phyloP scores from a whole-genome alignment of 2,888 invertebrate species.

The Cataglyphis albicans region DNA sequence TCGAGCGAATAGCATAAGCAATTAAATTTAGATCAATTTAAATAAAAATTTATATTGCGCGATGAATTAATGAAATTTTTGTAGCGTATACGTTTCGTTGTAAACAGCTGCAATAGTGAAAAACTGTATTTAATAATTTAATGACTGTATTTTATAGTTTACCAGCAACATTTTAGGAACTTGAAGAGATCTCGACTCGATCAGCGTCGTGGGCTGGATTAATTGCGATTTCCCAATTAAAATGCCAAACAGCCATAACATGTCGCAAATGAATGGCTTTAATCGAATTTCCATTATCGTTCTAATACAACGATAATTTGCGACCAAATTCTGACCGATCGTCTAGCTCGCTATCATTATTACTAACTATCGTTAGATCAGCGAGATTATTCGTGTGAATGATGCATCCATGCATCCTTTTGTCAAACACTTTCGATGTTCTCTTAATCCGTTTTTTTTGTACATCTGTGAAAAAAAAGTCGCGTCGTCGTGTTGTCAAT shows the following conservation, averaged over 20 bases:
- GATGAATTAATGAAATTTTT: neutral
- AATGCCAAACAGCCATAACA: constrained; percentile 78
- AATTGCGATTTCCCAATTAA: constrained; percentile 82
- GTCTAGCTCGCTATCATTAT: constrained; percentile 61
- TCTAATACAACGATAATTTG: constrained; percentile 81
- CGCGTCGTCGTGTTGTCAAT: constrained; percentile 67
- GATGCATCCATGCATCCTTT: constrained; percentile 12
- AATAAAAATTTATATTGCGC: neutral
- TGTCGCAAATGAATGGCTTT: constrained; percentile 79
- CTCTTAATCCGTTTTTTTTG: constrained; percentile 54
- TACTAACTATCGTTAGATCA: constrained; percentile 58
- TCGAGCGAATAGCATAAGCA: neutral
- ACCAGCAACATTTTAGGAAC: neutral
- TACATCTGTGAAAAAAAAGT: constrained; percentile 53
- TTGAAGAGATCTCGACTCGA: constrained; percentile 43
- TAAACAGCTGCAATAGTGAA: neutral
- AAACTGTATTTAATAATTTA: neutral
- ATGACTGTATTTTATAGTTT: neutral
- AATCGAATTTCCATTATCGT: constrained; percentile 84
- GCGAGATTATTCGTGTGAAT: constrained; percentile 33
- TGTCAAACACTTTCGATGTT: neutral
- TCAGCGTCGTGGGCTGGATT: constrained; percentile 66
- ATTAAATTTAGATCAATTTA: neutral
- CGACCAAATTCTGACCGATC: constrained; percentile 75
- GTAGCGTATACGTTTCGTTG: neutral